Evolutionary conservation across 2,113 vertebrate species (phyloP).

Genomic region (Poecilia latipinna): DNA sequence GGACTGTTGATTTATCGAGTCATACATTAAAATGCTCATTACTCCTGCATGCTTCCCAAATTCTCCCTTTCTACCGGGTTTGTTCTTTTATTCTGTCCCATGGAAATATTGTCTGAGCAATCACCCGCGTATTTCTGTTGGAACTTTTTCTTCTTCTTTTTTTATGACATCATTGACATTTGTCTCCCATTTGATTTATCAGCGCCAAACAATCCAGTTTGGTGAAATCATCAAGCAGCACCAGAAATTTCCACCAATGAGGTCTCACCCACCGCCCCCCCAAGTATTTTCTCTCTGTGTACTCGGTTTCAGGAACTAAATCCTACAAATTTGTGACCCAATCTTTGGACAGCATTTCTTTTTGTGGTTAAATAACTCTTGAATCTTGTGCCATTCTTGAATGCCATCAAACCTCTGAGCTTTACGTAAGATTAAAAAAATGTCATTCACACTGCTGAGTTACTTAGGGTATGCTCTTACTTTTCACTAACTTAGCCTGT

Average conservation of each 20-base stretch:
- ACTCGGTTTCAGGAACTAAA: no score
- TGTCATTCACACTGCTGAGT: constrained; percentile 11
- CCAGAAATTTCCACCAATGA: neutral
- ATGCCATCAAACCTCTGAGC: constrained; percentile 39
- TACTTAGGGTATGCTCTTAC: constrained; percentile 28
- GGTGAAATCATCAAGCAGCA: neutral
- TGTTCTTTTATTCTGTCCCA: constrained; percentile 20
- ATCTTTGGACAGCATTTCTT: neutral
- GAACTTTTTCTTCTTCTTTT: neutral
- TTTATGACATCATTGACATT: neutral
- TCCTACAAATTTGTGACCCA: no score
- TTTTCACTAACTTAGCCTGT: constrained; percentile 25
- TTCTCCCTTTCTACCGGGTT: constrained; percentile 24
- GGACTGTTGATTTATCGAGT: constrained; percentile 83
- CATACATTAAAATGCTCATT: constrained; percentile 82
- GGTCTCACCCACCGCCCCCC: no score
- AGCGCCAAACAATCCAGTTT: constrained; percentile 4
- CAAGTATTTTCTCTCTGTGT: no score
- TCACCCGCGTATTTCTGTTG: neutral
- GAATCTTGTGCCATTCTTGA: constrained; percentile 20
- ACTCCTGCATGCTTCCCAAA: constrained; percentile 71
- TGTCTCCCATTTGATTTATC: neutral
- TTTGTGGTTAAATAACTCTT: neutral
- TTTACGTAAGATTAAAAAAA: constrained; percentile 46
- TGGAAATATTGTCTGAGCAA: constrained; percentile 15